Evolutionary conservation across 1,140 invertebrate species (phyloP), one percentile per base, ranked within the genome.

Genomic region (Pseudoatta argentina): DNA sequence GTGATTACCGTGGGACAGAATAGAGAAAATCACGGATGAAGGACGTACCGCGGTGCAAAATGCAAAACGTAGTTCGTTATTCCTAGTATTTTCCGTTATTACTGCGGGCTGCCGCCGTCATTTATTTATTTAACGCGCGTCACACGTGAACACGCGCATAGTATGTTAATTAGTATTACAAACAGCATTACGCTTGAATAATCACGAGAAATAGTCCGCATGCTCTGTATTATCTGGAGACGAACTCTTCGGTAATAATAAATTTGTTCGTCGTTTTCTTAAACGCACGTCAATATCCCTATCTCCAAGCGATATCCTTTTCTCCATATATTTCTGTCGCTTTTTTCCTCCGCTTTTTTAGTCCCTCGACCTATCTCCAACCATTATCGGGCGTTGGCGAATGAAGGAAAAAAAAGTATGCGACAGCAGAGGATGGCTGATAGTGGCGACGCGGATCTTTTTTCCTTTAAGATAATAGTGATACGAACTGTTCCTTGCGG

Each of bases 101-200:
- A 63, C 55, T 12, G 18, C 16, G 34, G 79, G n/a, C 24, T 57
- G 48, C 77, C 18, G 39, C n/a, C 55, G n/a, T 83, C 55, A 39
- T 73, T 73, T 75, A 64, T 83, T 83, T 83, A 61, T 75, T 63
- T 83, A 83, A 48, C 51, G 3, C 55, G 27, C 79, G 79, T 83
- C 79, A 51, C 55, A 51, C 55, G 14, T 14, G 55, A 8, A 63
- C 12, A n/a, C 59, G 69, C 57, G 4, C 14, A 39, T 51, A 73
- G 48, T 75, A 63, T 30, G 59, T 83, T 83, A 83, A 83, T 83
- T 83, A 83, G 39, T 75, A 83, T 83, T 75, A 63, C 69, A 82
- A 81, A 82, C 55, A 51, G 8, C 44, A 16, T 59, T 27, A 48
- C 66, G 21, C 34, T 51, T 2, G 53, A 73, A 73, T 82, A 73